Evolutionary conservation across 1,140 invertebrate species (phyloP).

Genomic region (Drosophila hydei): DNA sequence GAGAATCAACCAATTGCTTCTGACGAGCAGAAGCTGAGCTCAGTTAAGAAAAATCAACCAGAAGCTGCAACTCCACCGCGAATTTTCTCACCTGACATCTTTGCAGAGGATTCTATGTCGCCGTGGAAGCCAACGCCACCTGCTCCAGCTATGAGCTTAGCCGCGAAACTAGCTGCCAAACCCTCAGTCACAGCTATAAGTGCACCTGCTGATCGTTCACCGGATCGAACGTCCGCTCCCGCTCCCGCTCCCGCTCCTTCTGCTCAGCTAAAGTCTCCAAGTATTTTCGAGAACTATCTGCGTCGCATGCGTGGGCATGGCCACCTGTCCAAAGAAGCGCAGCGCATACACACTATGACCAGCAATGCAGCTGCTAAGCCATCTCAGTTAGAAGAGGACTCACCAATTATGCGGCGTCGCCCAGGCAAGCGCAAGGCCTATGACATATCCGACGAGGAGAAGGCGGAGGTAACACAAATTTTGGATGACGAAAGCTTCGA

Average conservation of each 20-base stretch:
- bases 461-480: slow-evolving; percentile 29
- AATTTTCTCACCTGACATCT: slow-evolving; percentile 60
- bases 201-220: slow-evolving; percentile 19
- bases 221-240: slow-evolving; percentile 7
- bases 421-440: slow-evolving; percentile 64
- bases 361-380: neutral
- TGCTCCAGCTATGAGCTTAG: slow-evolving; percentile 39
- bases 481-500: slow-evolving; percentile 39
- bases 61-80: slow-evolving; percentile 2
- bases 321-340: slow-evolving; percentile 47
- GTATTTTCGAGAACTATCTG: slow-evolving; percentile 72
- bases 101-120: slow-evolving; percentile 55
- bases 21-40: neutral
- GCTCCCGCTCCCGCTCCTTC: neutral
- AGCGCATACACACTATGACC: slow-evolving; percentile 46
- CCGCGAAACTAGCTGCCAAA: slow-evolving; percentile 62
- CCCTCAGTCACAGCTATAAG: neutral
- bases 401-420: slow-evolving; percentile 49
- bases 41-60: slow-evolving; percentile 16
- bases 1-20: too few species aligned
- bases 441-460: slow-evolving; percentile 59
- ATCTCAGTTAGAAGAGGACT: slow-evolving; percentile 42
- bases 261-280: slow-evolving; percentile 59
- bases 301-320: slow-evolving; percentile 61
- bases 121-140: slow-evolving; percentile 39